Percentiles rank a stretch among this genome's conserved stretches.
Conservation (phyloP, 2,888 invertebrate genomes). For the Spilarctia lutea region DNA sequence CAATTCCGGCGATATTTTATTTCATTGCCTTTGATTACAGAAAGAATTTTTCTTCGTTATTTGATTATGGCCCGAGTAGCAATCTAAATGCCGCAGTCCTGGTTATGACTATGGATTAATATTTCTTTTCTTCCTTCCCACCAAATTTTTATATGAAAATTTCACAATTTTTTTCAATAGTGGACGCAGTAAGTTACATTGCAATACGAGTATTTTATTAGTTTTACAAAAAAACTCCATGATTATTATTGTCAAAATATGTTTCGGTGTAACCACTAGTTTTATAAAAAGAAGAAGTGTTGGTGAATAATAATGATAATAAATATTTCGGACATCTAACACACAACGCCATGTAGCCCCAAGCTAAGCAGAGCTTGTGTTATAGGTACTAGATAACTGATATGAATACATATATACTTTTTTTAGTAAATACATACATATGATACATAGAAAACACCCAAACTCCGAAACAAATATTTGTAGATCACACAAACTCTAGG, state of each 20-base stretch:
- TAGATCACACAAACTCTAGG: no score
- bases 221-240: no score
- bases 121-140: not conserved
- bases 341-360: no score
- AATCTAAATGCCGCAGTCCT: not conserved
- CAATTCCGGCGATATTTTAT: not conserved
- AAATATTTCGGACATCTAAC: no score
- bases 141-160: not conserved
- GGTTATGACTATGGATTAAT: not conserved
- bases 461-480: no score
- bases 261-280: not conserved
- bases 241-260: no score
- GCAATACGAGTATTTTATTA: not conserved
- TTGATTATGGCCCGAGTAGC: not conserved
- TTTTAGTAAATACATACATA: no score
- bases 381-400: no score
- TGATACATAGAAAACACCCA: no score
- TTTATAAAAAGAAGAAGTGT: not conserved
- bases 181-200: not conserved
- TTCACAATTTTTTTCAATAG: not conserved
- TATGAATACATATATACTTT: no score
- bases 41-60: not conserved
- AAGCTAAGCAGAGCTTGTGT: no score
- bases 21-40: constrained; percentile 1
- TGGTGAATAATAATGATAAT: not conserved